These are phyloP conservation scores for Pachycephala philippinensis DNA, from an alignment of 2,113 vertebrate species.

Conservation along the genomic window DNA sequence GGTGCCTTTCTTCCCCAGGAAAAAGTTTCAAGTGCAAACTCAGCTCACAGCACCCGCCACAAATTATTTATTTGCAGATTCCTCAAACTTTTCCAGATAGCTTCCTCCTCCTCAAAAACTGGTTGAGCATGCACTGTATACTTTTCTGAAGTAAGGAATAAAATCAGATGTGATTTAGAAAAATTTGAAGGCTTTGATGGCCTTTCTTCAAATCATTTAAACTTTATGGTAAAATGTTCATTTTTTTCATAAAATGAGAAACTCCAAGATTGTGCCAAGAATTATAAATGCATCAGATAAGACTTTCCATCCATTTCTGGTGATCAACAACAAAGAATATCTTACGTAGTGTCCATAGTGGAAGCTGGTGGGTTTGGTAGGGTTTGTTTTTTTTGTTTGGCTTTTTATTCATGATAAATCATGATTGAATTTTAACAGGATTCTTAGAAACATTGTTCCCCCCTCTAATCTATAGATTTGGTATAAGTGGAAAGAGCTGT, in stretches of 20 bases:
- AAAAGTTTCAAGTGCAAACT: background rate
- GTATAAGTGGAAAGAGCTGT: background rate
- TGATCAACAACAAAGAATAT: background rate
- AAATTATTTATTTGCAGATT: background rate
- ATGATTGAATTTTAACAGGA: background rate
- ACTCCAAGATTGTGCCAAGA: background rate
- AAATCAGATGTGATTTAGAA: background rate
- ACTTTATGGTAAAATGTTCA: background rate
- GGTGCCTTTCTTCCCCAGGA: background rate
- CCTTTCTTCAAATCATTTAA: background rate
- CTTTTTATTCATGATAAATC: background rate
- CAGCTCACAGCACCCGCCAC: background rate
- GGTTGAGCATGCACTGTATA: background rate
- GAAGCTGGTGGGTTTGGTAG: background rate
- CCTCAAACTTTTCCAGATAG: background rate
- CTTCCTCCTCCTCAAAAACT: background rate
- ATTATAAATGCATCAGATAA: background rate
- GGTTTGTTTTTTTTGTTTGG: background rate
- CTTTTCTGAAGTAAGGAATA: background rate
- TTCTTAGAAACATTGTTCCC: background rate
- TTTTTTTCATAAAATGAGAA: background rate
- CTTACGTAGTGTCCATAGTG: background rate
- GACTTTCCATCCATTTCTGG: background rate
- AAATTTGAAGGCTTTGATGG: background rate
- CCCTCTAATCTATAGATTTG: background rate